Conservation (phyloP, 2,797 vertebrate species). For the Chelidonichthys spinosus region DNA sequence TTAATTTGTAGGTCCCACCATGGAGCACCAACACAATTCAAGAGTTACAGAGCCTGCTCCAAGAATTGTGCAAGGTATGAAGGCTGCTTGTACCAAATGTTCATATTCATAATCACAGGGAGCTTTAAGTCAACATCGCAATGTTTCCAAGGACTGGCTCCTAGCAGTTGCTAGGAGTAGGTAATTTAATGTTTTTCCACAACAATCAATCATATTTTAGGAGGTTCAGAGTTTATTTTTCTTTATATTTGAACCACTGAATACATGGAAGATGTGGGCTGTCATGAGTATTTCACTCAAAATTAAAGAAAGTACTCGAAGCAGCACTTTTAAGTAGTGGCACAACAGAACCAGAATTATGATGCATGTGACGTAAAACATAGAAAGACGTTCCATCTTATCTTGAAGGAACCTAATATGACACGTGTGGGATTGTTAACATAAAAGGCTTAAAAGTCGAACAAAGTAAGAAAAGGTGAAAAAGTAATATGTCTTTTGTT, state of each 20-base stretch:
- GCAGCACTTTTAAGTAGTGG: not conserved
- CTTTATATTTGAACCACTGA: not conserved
- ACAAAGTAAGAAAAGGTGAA: not conserved
- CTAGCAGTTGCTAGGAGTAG: not conserved
- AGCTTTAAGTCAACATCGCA: not conserved
- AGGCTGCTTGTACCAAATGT: not conserved
- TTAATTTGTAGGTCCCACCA: constrained; percentile 72
- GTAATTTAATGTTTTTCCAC: not conserved
- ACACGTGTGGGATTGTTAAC: not conserved
- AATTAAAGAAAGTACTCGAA: not conserved
- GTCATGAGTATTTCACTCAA: not conserved
- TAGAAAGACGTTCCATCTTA: not conserved
- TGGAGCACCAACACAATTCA: constrained; percentile 83
- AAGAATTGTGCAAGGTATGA: constrained; percentile 79
- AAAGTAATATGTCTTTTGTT: constrained; percentile 17
- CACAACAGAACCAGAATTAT: not conserved
- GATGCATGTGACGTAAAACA: not conserved
- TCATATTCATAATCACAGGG: not conserved
- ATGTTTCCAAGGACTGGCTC: not conserved
- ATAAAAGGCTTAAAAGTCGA: not conserved
- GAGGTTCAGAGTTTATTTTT: not conserved
- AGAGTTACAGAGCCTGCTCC: constrained; percentile 80
- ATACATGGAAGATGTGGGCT: not conserved
- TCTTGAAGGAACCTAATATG: not conserved
- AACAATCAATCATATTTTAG: not conserved